phyloP scores from a whole-genome alignment of 37 sponge, comb jelly and placozoan genomes.

The Cladorhizidae sp. region DNA sequence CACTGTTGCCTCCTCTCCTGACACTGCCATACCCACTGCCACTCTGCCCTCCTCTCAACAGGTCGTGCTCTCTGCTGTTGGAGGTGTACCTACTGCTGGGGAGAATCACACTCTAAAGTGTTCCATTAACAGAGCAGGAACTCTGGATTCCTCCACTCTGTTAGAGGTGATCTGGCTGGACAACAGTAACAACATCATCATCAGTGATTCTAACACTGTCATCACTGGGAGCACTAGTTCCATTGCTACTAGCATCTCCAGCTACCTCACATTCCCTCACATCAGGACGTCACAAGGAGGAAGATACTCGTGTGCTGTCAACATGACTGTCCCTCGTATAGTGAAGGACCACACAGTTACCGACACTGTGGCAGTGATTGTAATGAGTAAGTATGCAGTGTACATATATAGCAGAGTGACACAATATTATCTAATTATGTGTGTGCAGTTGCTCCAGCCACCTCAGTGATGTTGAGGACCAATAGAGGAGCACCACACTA shows the following conservation, averaged over 20 bases:
- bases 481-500: conserved; percentile 5
- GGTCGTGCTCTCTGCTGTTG: too few species aligned
- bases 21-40: too few species aligned
- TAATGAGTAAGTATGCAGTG: conserved; percentile 1
- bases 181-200: neutral
- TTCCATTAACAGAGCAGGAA: too few species aligned
- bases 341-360: neutral
- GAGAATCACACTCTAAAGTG: too few species aligned
- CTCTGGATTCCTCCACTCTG: too few species aligned
- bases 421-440: too few species aligned
- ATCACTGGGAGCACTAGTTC: neutral
- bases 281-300: conserved; percentile 15
- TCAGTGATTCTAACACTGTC: neutral
- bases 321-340: conserved; percentile 4
- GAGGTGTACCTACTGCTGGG: too few species aligned
- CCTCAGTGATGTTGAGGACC: neutral
- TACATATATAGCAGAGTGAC: neutral
- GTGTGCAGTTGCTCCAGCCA: conserved; percentile 2
- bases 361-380: neutral
- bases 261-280: neutral
- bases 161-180: too few species aligned
- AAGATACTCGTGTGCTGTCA: neutral
- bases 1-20: too few species aligned
- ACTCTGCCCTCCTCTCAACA: too few species aligned
- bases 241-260: neutral